These are phyloP conservation scores for Anniella stebbinsi DNA, from an alignment of 2,797 vertebrate genomes.

Conservation along the genomic window DNA sequence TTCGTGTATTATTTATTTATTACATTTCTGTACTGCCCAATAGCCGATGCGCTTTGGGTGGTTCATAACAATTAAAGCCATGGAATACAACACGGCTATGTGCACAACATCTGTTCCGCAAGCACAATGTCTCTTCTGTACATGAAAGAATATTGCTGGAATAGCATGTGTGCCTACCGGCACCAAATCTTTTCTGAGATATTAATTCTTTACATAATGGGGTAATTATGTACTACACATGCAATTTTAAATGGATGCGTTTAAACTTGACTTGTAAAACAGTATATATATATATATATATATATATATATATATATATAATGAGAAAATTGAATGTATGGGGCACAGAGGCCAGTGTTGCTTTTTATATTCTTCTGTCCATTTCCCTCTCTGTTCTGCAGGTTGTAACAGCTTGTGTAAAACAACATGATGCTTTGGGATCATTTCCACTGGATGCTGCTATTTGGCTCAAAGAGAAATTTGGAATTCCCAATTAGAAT, in stretches of 20 bases:
- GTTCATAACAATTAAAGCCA: too few relatives aligned
- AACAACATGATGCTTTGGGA: not conserved
- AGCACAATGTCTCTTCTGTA: not conserved
- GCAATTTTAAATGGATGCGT: not conserved
- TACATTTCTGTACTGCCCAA: too few relatives aligned
- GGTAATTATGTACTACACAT: not conserved
- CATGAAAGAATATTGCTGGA: not conserved
- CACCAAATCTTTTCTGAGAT: not conserved
- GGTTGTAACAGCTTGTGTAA: not conserved
- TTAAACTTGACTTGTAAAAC: not conserved
- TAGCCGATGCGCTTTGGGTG: too few relatives aligned
- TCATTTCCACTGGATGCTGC: not conserved
- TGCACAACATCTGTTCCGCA: not conserved
- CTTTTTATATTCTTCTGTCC: not conserved
- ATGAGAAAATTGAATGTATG: not conserved
- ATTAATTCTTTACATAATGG: not conserved
- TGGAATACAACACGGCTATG: too few relatives aligned
- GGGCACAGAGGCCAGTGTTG: not conserved
- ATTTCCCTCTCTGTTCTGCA: not conserved
- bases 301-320: too few relatives aligned
- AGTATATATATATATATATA: too few relatives aligned
- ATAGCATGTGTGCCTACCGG: too few relatives aligned
- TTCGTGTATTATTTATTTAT: too few relatives aligned
- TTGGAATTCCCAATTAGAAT: not conserved
- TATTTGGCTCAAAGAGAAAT: not conserved